A percentile compares a stretch with the other conserved stretches of the same genome.
phyloP scores from a whole-genome alignment of 2,888 invertebrate species.

The Saturnia pavonia region DNA sequence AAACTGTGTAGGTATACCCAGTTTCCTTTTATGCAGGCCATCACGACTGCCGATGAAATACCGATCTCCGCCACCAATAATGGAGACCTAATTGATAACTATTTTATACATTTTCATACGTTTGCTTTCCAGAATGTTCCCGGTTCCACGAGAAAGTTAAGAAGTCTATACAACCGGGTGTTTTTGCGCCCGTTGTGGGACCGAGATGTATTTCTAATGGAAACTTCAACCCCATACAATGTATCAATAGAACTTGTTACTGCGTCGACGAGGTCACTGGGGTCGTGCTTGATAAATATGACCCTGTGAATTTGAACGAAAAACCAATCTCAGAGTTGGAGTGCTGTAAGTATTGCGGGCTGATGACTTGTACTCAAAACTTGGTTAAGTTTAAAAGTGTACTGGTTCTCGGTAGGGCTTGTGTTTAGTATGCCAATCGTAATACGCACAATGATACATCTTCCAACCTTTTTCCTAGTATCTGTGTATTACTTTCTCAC shows the following conservation, averaged over 20 bases:
- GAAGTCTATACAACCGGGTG: slow-evolving; percentile 56
- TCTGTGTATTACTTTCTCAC: too few relatives aligned
- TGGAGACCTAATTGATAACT: background rate
- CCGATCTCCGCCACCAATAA: too few relatives aligned
- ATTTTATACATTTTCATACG: background rate
- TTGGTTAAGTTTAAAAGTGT: too few relatives aligned
- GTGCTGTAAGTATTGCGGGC: slow-evolving; percentile 66
- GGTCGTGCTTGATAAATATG: slow-evolving; percentile 44
- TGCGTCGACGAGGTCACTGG: slow-evolving; percentile 83
- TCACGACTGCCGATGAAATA: too few relatives aligned
- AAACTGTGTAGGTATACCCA: too few relatives aligned
- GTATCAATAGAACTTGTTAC: slow-evolving; percentile 80
- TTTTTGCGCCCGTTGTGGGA: slow-evolving; percentile 60
- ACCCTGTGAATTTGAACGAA: slow-evolving; percentile 53
- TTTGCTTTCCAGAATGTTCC: slow-evolving; percentile 78
- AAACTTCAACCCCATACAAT: slow-evolving; percentile 85
- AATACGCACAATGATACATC: too few relatives aligned
- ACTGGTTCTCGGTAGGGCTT: too few relatives aligned
- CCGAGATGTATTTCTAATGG: slow-evolving; percentile 85
- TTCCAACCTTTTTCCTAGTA: too few relatives aligned
- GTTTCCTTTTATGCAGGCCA: too few relatives aligned
- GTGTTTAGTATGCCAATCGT: too few relatives aligned
- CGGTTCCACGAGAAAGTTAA: slow-evolving; percentile 75
- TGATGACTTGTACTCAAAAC: background rate
- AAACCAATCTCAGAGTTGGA: slow-evolving; percentile 55